A percentile compares a stretch with the other conserved stretches of the same genome.
Conservation (phyloP, 37 sponge, comb jelly and placozoan genomes). For the Amphimedon queenslandica region DNA sequence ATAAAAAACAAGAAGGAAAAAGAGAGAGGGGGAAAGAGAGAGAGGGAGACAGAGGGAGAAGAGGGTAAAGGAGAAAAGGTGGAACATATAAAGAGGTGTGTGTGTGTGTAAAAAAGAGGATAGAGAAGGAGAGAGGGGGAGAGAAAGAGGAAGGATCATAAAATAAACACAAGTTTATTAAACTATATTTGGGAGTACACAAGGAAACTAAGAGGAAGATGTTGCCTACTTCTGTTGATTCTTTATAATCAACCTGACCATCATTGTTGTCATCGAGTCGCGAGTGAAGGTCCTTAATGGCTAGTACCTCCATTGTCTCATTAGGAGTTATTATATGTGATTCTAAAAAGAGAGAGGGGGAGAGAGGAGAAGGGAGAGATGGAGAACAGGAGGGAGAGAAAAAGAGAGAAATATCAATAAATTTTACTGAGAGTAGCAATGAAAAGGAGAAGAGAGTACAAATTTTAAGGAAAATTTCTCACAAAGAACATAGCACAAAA, state of each 20-base stretch:
- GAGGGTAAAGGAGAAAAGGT: too few relatives aligned
- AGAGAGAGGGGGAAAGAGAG: too few relatives aligned
- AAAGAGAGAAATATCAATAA: background rate
- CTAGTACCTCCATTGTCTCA: constrained; percentile 17
- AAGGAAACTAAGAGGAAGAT: background rate
- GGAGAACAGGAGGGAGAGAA: background rate
- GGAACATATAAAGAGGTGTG: too few relatives aligned
- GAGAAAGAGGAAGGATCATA: constrained; percentile 11
- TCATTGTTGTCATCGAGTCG: constrained; percentile 55
- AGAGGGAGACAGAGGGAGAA: too few relatives aligned
- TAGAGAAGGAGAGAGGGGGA: constrained; percentile 27
- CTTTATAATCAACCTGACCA: constrained; percentile 43
- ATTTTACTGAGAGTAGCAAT: too few relatives aligned
- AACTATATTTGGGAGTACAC: background rate
- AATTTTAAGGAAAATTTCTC: too few relatives aligned
- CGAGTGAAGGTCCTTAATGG: constrained; percentile 35
- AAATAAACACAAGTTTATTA: background rate
- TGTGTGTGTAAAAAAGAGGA: constrained; percentile 39
- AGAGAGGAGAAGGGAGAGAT: background rate
- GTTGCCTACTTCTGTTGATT: constrained; percentile 49
- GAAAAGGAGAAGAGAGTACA: too few relatives aligned
- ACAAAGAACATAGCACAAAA: too few relatives aligned
- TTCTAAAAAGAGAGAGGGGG: background rate
- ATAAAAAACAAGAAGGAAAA: background rate
- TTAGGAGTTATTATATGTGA: constrained; percentile 1